Evolutionary conservation across 2,888 invertebrate genomes (phyloP).

Genomic region (Notodonta dromedarius): DNA sequence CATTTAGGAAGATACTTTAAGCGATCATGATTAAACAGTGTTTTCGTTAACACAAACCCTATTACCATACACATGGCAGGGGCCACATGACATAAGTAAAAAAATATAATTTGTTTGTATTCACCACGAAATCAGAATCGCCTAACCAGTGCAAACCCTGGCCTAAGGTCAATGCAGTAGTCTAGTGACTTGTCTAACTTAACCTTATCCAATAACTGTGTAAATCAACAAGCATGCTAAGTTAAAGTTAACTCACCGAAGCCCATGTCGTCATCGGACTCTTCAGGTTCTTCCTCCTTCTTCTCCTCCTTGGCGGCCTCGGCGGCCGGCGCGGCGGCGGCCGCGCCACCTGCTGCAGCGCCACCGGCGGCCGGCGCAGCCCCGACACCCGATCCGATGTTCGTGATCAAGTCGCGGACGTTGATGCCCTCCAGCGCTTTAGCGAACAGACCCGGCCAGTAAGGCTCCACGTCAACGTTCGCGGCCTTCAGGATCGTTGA

Average conservation of each 20-base stretch:
- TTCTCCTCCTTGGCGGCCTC: conserved; percentile 90
- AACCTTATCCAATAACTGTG: too few species aligned
- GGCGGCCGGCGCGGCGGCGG: conserved; percentile 87
- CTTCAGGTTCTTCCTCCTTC: conserved; percentile 91
- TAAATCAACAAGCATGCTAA: too few species aligned
- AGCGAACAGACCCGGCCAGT: conserved; percentile 99
- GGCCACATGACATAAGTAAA: too few species aligned
- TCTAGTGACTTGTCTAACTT: too few species aligned
- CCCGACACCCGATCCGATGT: conserved; percentile 96
- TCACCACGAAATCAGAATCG: too few species aligned
- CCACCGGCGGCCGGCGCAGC: conserved; percentile 91
- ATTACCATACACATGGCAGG: too few species aligned
- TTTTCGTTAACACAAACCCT: too few species aligned
- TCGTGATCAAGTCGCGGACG: conserved; percentile 96
- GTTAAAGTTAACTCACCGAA: conserved; percentile 86
- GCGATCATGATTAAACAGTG: too few species aligned
- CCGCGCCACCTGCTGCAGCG: conserved; percentile 86
- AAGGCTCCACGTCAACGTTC: conserved; percentile 97
- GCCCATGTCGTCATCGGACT: conserved; percentile 97
- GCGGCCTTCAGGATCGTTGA: conserved; percentile 98
- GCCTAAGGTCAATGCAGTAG: too few species aligned
- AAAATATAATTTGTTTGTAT: too few species aligned
- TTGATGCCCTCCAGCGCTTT: conserved; percentile 98
- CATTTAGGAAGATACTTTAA: too few species aligned
- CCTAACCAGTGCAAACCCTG: too few species aligned